Evolutionary conservation across 2,113 vertebrate species (phyloP), one percentile per base, ranked within the genome.

Genomic region (Dunckerocampus dactyliophorus): DNA sequence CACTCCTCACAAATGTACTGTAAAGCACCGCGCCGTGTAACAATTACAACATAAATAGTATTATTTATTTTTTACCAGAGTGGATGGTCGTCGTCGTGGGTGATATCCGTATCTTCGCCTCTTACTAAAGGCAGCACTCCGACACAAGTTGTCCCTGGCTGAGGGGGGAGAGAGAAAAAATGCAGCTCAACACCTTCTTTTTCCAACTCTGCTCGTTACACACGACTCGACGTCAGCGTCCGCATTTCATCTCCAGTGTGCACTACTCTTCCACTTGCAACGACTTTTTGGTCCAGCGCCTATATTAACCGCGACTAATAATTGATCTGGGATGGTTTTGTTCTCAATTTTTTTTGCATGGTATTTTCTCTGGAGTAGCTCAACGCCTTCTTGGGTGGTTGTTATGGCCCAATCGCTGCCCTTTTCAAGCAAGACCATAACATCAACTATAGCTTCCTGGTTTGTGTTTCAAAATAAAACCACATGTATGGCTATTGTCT

Each of bases 161-260:
- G 77, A 71, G 66, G 58, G 63, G 11, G 74, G 28, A 67, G 37
- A 67, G 31, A 67, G 57, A 85, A 87, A 83, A 86, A 87, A 79
- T 76, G 81, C 82, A 78, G 84, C 85, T 86, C 87, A 89, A 87
- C 85, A 85, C 85, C 87, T 88, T 86, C 84, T 85, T 88, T 87
- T 83, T 80, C 81, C 74, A 87, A 87, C 86, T 87, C 85, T 67
- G 76, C 76, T 89, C 80, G 82, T 85, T 88, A 85, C 82, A 82
- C 80, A 84, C 83, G 59, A 67, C 59, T 88, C 86, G 84, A 88
- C 86, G 88, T 84, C 79, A 84, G 51, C 72, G 65, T 67, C 60
- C 59, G 70, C 75, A 62, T 71, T 67, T 67, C 46, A 68, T 57
- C 62, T 43, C 48, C 3, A 49, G 63, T 58, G 21, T 34, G 50